Evolutionary conservation across 2,113 vertebrate species (phyloP).

Genomic region (Oceanodroma tethys): DNA sequence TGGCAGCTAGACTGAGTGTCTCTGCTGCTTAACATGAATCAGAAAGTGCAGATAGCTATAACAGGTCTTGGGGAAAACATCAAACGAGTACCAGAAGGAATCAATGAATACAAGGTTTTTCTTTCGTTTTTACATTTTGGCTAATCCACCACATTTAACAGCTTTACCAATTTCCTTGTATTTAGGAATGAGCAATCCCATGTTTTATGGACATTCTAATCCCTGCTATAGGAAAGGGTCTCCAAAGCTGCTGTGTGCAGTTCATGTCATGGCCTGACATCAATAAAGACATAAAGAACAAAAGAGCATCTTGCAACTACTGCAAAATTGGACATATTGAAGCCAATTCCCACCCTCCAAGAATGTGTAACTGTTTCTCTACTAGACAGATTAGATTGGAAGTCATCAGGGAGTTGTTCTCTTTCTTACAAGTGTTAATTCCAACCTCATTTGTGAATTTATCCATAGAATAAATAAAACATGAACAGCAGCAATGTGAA

Average conservation of each 20-base stretch:
- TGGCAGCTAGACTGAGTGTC: constrained; percentile 6
- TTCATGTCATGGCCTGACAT: constrained; percentile 38
- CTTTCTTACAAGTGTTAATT: background rate
- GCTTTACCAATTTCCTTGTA: constrained; percentile 19
- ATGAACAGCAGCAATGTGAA: background rate
- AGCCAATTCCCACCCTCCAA: background rate
- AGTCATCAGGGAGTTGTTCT: background rate
- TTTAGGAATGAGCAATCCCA: background rate
- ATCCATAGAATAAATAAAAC: background rate
- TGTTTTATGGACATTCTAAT: constrained; percentile 48
- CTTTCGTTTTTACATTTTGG: constrained; percentile 5
- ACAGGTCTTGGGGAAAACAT: constrained; percentile 25
- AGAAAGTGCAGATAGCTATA: background rate
- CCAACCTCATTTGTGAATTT: background rate
- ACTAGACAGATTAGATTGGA: background rate
- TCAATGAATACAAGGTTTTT: background rate
- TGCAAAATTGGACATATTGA: background rate
- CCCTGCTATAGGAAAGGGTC: constrained; percentile 9
- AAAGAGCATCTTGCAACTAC: constrained; percentile 1
- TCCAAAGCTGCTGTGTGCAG: constrained; percentile 28
- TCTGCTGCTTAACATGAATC: constrained; percentile 32
- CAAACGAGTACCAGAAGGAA: background rate
- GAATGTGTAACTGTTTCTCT: background rate
- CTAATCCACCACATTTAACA: constrained; percentile 40
- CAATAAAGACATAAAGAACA: constrained; percentile 57